These are phyloP conservation scores for Ectemnius continuus DNA, from an alignment of 2,888 invertebrate species.

Conservation along the genomic window DNA sequence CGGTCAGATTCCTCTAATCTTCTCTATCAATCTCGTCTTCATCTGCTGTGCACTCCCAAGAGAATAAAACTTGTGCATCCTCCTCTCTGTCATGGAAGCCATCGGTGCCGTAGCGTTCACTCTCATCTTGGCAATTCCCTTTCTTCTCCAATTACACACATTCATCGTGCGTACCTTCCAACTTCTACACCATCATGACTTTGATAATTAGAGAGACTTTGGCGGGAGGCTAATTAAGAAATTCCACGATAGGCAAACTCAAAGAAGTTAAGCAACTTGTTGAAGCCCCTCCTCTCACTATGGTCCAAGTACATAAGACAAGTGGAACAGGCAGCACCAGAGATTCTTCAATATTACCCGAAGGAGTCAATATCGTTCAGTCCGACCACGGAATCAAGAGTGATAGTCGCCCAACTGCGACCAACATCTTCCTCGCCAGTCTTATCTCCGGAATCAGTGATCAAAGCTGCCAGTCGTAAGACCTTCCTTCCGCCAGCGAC, in stretches of 20 bases:
- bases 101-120: constrained; percentile 40
- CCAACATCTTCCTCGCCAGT: constrained; percentile 39
- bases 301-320: no score
- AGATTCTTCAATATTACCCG: constrained; percentile 37
- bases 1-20: background rate
- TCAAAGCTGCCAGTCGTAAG: background rate
- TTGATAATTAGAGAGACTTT: no score
- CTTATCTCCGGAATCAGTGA: background rate
- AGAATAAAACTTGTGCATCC: background rate
- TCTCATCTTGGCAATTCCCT: constrained; percentile 40
- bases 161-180: constrained; percentile 47
- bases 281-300: constrained; percentile 28
- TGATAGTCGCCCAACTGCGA: constrained; percentile 25
- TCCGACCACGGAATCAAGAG: constrained; percentile 34
- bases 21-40: background rate
- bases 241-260: constrained; percentile 32
- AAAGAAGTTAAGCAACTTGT: constrained; percentile 32
- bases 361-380: constrained; percentile 17
- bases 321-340: background rate
- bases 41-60: background rate
- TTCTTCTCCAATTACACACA: constrained; percentile 50
- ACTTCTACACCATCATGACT: background rate
- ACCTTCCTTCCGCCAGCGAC: constrained; percentile 17
- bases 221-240: background rate
- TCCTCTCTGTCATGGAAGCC: constrained; percentile 40